These are phyloP conservation scores for Corythornis vintsioides DNA, from an alignment of 2,113 vertebrate species.

Conservation along the genomic window DNA sequence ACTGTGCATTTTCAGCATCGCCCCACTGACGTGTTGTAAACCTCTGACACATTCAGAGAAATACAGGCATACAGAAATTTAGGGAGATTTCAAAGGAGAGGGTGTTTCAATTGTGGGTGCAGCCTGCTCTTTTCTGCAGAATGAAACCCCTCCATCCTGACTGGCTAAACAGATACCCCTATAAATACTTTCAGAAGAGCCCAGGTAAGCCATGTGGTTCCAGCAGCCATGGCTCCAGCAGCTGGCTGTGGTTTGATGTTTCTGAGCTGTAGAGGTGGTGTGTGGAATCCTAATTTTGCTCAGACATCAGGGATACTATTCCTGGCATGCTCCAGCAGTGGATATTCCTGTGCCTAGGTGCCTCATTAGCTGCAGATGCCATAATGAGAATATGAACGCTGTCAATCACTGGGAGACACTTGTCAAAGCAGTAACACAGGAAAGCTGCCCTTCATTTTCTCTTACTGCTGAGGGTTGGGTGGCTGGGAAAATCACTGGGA, in stretches of 20 bases:
- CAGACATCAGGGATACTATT: slow-evolving; percentile 75
- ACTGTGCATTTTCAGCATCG: not conserved
- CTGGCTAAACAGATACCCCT: slow-evolving; percentile 58
- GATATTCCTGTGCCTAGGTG: slow-evolving; percentile 71
- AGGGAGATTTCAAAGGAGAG: not conserved
- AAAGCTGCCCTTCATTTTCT: slow-evolving; percentile 64
- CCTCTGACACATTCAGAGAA: not conserved
- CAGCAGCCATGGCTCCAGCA: slow-evolving; percentile 70
- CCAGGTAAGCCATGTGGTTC: slow-evolving; percentile 64
- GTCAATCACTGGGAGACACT: slow-evolving; percentile 72
- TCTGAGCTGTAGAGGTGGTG: slow-evolving; percentile 73
- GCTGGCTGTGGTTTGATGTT: slow-evolving; percentile 77
- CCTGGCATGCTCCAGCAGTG: slow-evolving; percentile 74
- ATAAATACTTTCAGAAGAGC: slow-evolving; percentile 49
- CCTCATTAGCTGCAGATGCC: slow-evolving; percentile 78
- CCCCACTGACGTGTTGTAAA: not conserved
- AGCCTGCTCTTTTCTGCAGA: slow-evolving; percentile 4
- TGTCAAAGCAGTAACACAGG: slow-evolving; percentile 45
- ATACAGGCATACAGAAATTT: not conserved
- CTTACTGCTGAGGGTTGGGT: not conserved
- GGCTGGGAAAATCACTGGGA: not conserved
- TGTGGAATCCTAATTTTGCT: slow-evolving; percentile 72
- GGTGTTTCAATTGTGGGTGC: not conserved
- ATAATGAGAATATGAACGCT: slow-evolving; percentile 73
- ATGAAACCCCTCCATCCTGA: slow-evolving; percentile 51